Evolutionary conservation across 2,113 vertebrate species (phyloP).

Genomic region (Antechinus flavipes): DNA sequence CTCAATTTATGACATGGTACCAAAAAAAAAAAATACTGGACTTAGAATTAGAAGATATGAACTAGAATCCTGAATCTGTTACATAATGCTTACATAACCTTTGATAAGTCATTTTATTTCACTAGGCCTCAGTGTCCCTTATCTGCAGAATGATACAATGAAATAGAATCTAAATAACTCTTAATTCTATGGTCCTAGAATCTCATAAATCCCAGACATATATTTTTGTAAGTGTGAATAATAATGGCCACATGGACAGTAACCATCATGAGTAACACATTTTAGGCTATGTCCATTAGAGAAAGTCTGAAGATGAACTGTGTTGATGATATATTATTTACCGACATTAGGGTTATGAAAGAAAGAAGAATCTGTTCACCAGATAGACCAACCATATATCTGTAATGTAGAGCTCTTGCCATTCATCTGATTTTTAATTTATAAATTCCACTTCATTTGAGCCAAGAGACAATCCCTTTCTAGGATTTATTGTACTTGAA

Average conservation of each 20-base stretch:
- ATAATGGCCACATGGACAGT: not conserved
- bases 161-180: not conserved
- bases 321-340: conserved; percentile 32
- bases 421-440: conserved; percentile 25
- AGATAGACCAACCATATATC: conserved; percentile 6
- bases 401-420: not conserved
- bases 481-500: not conserved
- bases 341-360: not conserved
- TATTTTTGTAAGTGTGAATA: not conserved
- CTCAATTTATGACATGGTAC: not conserved
- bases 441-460: conserved; percentile 8
- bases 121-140: not conserved
- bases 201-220: conserved; percentile 24
- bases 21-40: not conserved
- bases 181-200: not conserved
- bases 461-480: not conserved
- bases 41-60: not conserved
- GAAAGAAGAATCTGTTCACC: not conserved
- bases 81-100: not conserved
- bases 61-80: not conserved
- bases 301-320: not conserved
- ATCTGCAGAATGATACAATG: not conserved
- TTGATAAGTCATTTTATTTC: not conserved
- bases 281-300: not conserved
- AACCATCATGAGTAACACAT: not conserved